Base-by-base conservation (phyloP, 2,113 vertebrate genomes). In the Prunella fulvescens region DNA sequence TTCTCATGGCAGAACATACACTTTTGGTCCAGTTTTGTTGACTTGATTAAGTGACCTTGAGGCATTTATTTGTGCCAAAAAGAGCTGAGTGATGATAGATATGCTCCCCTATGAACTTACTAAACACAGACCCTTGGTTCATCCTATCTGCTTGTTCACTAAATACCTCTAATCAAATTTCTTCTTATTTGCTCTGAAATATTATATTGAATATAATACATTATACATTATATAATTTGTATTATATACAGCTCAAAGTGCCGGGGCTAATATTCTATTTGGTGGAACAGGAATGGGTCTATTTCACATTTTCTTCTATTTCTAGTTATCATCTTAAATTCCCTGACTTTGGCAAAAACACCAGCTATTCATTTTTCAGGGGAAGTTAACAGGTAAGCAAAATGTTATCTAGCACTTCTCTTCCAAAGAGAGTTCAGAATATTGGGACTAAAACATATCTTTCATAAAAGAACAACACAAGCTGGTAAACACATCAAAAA, bases 331-430 rank as follows among this genome's bases (percentile, higher is more conserved):
- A 62, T 48, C 37, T 57, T 53, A 70, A 92, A 88, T 76, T 69
- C 39, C 76, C 67, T 61, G 73, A 93, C 90, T 88, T 90, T 81
- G 67, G 57, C 66, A 81, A 87, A 95, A 97, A 10, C 29, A 74
- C 12, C 23, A 47, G 37, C 64, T 82, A 82, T 80, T 92, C 35
- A 79, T 92, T 86, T 66, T 84, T 35, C 48, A 79, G 23, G 17
- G 69, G 28, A 79, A 95, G 67, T 48, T 83, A 92, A 66, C 18
- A 83, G 70, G 76, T 79, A 95, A 95, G 92, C 70, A 81, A 90
- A 96, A 91, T 60, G 45, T 50, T 70, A 69, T 14, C 62, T 57
- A 44, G 18, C 24, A n/a, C 44, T 87, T 82, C 24, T 71, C 39
- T 72, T 91, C 53, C 42, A 28, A 83, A 33, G 37, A 50, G 26